phyloP scores from a whole-genome alignment of 2,113 vertebrate species.

The Labrus mixtus region DNA sequence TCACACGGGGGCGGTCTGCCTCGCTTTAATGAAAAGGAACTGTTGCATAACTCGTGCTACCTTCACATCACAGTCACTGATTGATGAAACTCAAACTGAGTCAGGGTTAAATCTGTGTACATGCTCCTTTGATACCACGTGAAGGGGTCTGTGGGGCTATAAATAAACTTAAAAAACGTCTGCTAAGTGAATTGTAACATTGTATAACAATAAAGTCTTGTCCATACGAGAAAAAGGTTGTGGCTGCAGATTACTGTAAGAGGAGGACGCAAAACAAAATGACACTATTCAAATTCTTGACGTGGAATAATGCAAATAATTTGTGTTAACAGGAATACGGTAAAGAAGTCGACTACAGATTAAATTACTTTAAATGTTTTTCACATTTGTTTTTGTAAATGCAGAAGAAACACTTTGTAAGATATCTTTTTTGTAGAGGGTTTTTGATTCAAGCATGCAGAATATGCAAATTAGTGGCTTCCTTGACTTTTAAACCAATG shows the following conservation, averaged over 20 bases:
- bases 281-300: neutral
- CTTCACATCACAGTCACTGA: slow-evolving; percentile 21
- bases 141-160: slow-evolving; percentile 9
- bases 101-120: slow-evolving; percentile 47
- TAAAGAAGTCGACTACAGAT: too few species aligned
- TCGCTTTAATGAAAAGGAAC: slow-evolving; percentile 22
- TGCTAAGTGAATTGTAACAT: too few species aligned
- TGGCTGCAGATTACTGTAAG: neutral
- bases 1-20: slow-evolving; percentile 49
- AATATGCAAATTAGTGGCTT: slow-evolving; percentile 10
- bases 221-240: slow-evolving; percentile 3
- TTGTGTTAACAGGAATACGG: too few species aligned
- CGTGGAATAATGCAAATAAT: too few species aligned
- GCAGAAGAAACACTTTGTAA: too few species aligned
- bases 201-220: slow-evolving; percentile 4
- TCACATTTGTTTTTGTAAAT: too few species aligned
- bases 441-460: neutral
- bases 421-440: neutral
- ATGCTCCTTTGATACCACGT: slow-evolving; percentile 33
- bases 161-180: slow-evolving; percentile 48
- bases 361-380: too few species aligned
- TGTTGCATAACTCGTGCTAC: slow-evolving; percentile 23
- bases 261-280: neutral
- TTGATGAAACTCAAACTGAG: neutral
- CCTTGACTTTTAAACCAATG: neutral